Evolutionary conservation across 2,888 invertebrate species (phyloP), one percentile per base, ranked within the genome.

Genomic region (Melanchra persicariae): DNA sequence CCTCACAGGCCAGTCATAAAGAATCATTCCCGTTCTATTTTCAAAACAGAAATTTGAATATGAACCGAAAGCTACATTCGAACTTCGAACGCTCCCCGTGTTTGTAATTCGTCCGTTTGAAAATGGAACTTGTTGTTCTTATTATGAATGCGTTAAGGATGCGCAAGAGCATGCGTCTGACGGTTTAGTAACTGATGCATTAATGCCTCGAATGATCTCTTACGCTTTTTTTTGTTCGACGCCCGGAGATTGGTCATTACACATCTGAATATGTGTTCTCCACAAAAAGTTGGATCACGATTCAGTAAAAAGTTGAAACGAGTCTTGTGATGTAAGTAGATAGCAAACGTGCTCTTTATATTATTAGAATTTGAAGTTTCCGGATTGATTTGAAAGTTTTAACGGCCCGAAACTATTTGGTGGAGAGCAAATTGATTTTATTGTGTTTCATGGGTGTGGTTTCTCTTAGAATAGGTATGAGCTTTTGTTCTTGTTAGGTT

Each of bases 101-200:
- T 94, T 94, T 92, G 92, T 91, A 89, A 93, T 93, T 91, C 92
- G 92, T 91, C 89, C 90, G 91, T 94, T 93, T 92, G 91, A 89
- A 94, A 93, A 93, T 91, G 91, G 91, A 92, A 91, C 93, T 92
- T 93, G 91, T 93, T 93, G 92, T 94, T 94, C 93, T 94, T 94
- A 93, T 94, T 94, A 92, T 93, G 94, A 94, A 93, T 94, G 92
- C 92, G 93, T 91, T 92, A 94, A 94, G 95, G 95, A 95, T 95
- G 95, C 95, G 93, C 93, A 89, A 91, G 94, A 89, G 95, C 95
- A 95, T 94, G 89, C 93, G 92, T 91, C 94, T 90, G 93, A 93
- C 93, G 95, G 94, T 95, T 96, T 95, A 95, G 95, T 95, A 94
- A 94, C 94, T 93, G 94, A 95, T 95, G 95, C 95, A 95, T 96